A percentile compares a stretch with the other conserved stretches of the same genome.
Evolutionary conservation across 1,140 invertebrate species (phyloP).

Genomic region (Scaptodrosophila lebanonensis): DNA sequence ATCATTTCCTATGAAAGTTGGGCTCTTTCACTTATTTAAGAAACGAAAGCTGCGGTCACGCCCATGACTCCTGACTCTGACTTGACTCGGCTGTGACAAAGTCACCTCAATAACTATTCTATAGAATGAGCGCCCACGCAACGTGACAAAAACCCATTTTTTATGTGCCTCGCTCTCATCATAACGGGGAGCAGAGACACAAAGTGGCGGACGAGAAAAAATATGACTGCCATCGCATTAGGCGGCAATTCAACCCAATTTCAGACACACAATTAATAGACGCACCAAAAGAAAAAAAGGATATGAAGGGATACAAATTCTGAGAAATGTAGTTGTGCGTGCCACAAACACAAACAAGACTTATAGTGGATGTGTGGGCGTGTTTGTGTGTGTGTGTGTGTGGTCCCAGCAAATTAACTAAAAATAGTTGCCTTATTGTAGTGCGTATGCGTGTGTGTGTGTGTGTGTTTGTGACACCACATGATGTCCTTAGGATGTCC

Average conservation of each 20-base stretch:
- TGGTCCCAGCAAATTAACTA: slow-evolving; percentile 44
- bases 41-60: too few relatives aligned
- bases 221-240: not conserved
- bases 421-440: slow-evolving; percentile 58
- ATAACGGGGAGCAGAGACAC: slow-evolving; percentile 11
- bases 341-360: not conserved
- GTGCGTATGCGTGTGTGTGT: too few relatives aligned
- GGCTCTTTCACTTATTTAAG: too few relatives aligned
- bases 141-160: slow-evolving; percentile 29
- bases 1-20: too few relatives aligned
- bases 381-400: slow-evolving; percentile 25
- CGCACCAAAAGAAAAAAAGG: slow-evolving; percentile 19
- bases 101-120: too few relatives aligned
- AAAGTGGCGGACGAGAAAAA: slow-evolving; percentile 26
- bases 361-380: slow-evolving; percentile 5
- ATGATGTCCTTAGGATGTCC: slow-evolving; percentile 38
- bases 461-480: not conserved
- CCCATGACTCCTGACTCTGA: too few relatives aligned
- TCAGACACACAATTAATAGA: slow-evolving; percentile 44
- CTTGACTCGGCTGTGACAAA: too few relatives aligned
- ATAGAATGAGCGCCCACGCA: slow-evolving; percentile 25
- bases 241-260: slow-evolving; percentile 22
- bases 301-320: slow-evolving; percentile 37
- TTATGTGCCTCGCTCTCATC: slow-evolving; percentile 28
- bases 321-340: slow-evolving; percentile 23